A percentile compares a stretch with the other conserved stretches of the same genome.
Conservation (phyloP, 2,888 invertebrate species). For the Tachystola acroxantha region DNA sequence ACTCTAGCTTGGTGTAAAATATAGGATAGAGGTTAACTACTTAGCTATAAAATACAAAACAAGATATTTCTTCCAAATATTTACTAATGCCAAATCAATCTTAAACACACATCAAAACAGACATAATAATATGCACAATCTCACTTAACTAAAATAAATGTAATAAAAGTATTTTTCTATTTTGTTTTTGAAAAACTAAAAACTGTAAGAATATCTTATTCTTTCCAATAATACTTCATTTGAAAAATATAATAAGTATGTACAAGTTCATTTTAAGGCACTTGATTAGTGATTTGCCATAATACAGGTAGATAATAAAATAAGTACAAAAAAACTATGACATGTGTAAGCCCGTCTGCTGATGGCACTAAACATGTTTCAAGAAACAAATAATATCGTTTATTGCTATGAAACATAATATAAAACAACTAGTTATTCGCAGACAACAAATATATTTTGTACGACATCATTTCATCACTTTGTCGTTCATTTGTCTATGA, state of each 20-base stretch:
- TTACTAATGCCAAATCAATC: conserved; percentile 77
- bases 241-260: conserved; percentile 61
- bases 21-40: no score
- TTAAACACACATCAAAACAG: conserved; percentile 77
- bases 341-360: conserved; percentile 54
- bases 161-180: conserved; percentile 57
- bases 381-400: conserved; percentile 42
- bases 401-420: conserved; percentile 52
- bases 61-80: conserved; percentile 57
- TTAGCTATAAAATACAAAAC: no score
- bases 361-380: conserved; percentile 72
- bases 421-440: conserved; percentile 57
- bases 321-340: conserved; percentile 71
- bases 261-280: conserved; percentile 71
- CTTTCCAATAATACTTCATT: conserved; percentile 61
- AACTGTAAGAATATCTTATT: conserved; percentile 55
- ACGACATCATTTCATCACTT: conserved; percentile 57
- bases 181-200: conserved; percentile 74
- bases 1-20: no score
- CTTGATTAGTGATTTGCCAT: conserved; percentile 60
- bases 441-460: conserved; percentile 57
- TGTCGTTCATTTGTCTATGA: conserved; percentile 5
- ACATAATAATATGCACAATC: conserved; percentile 77
- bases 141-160: conserved; percentile 58
- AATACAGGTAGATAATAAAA: conserved; percentile 26